phyloP scores from a whole-genome alignment of 2,888 invertebrate species.

The Teleiodes luculella region DNA sequence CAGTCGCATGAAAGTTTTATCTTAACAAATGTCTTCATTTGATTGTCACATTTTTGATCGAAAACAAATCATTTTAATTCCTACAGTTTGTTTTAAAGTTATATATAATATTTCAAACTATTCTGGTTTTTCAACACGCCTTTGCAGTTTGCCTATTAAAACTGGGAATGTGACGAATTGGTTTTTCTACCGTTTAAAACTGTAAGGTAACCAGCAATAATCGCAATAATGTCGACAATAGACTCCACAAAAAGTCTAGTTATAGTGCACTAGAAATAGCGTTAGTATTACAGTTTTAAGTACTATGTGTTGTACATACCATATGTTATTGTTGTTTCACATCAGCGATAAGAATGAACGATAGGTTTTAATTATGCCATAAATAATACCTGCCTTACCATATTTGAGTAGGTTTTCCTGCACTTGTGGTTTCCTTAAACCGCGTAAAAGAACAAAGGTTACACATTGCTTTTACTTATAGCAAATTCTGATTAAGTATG shows the following conservation, averaged over 20 bases:
- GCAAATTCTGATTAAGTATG: too few relatives aligned
- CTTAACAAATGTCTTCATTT: neutral
- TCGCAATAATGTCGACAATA: conserved; percentile 6
- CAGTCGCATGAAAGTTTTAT: conserved; percentile 1
- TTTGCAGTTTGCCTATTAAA: too few relatives aligned
- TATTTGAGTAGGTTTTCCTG: too few relatives aligned
- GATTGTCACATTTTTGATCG: neutral
- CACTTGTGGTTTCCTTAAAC: too few relatives aligned
- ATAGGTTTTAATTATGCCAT: too few relatives aligned
- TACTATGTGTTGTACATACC: neutral
- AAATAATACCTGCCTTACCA: too few relatives aligned
- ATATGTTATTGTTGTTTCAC: too few relatives aligned
- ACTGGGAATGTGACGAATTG: neutral
- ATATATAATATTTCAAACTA: too few relatives aligned
- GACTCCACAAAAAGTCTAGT: neutral
- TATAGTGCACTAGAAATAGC: neutral
- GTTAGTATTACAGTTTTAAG: neutral
- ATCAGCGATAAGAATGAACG: too few relatives aligned
- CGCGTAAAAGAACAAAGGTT: too few relatives aligned
- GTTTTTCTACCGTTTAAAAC: conserved; percentile 6
- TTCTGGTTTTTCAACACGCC: too few relatives aligned
- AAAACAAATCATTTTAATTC: neutral
- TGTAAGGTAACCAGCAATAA: conserved; percentile 4
- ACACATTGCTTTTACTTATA: too few relatives aligned
- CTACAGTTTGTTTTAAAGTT: neutral